A percentile compares a stretch with the other conserved stretches of the same genome.
Evolutionary conservation across 2,797 vertebrate species (phyloP).

Genomic region (Ispidina picta): DNA sequence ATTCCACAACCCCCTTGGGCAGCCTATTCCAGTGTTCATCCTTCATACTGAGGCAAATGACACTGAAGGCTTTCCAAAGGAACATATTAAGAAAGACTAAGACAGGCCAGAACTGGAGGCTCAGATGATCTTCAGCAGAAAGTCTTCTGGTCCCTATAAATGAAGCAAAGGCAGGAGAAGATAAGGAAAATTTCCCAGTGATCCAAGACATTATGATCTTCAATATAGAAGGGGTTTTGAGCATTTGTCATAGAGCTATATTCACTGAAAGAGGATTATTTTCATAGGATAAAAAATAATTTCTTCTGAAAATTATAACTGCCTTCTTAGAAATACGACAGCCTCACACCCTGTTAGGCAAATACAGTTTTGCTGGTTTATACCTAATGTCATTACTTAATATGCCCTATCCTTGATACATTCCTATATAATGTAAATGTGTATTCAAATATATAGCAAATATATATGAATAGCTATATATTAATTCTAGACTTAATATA

Average conservation of each 20-base stretch:
- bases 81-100: not conserved
- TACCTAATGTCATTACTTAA: not conserved
- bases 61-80: not conserved
- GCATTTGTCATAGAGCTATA: not conserved
- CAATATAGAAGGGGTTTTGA: not conserved
- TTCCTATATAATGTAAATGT: not conserved
- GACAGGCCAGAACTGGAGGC: not conserved
- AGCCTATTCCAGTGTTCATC: not conserved
- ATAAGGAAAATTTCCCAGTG: not conserved
- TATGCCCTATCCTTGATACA: not conserved
- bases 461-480: no score
- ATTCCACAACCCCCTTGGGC: no score
- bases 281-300: not conserved
- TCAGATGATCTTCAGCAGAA: conserved; percentile 2
- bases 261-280: not conserved
- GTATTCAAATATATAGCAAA: no score
- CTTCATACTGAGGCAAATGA: not conserved
- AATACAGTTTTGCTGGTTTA: not conserved
- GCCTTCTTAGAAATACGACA: not conserved
- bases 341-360: not conserved
- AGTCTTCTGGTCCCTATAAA: conserved; percentile 9
- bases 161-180: conserved; percentile 29
- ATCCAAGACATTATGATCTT: not conserved
- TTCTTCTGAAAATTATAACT: not conserved
- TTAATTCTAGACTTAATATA: no score